Percentiles rank a stretch among this genome's conserved stretches.
These are phyloP conservation scores for Platerodrilus igneus DNA, from an alignment of 2,888 invertebrate genomes.

Conservation along the genomic window DNA sequence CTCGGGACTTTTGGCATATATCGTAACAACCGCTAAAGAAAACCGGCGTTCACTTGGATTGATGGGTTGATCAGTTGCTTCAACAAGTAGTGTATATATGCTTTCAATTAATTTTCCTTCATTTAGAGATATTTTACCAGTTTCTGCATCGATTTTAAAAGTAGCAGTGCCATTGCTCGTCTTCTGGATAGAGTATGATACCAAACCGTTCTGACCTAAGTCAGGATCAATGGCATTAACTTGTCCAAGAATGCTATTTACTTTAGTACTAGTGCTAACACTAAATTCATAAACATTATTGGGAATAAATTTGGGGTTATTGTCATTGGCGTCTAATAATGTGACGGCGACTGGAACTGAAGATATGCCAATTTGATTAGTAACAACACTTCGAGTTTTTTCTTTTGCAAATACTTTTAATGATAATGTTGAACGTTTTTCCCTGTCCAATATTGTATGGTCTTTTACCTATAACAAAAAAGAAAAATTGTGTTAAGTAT, in stretches of 20 bases:
- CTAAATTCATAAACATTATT: slow-evolving; percentile 80
- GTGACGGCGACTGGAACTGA: slow-evolving; percentile 76
- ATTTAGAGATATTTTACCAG: slow-evolving; percentile 62
- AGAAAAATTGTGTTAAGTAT: too few relatives aligned
- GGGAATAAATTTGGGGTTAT: slow-evolving; percentile 80
- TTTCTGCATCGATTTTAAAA: slow-evolving; percentile 67
- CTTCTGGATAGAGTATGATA: slow-evolving; percentile 49
- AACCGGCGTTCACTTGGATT: slow-evolving; percentile 80
- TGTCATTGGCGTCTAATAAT: slow-evolving; percentile 85
- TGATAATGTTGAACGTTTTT: slow-evolving; percentile 64
- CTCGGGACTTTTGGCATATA: slow-evolving; percentile 62
- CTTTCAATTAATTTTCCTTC: slow-evolving; percentile 64
- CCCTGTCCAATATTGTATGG: slow-evolving; percentile 73
- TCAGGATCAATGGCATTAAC: slow-evolving; percentile 81
- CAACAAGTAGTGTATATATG: slow-evolving; percentile 75
- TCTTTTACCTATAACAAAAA: slow-evolving; percentile 47
- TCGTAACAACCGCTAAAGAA: slow-evolving; percentile 78
- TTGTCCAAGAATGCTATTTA: slow-evolving; percentile 71
- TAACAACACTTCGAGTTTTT: slow-evolving; percentile 63
- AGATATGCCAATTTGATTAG: slow-evolving; percentile 50
- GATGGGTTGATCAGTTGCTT: slow-evolving; percentile 76
- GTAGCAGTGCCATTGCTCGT: slow-evolving; percentile 51
- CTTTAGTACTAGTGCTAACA: slow-evolving; percentile 58
- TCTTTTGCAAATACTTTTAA: slow-evolving; percentile 79
- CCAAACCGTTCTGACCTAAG: slow-evolving; percentile 69